Percentiles rank a stretch among this genome's conserved stretches.
phyloP scores from a whole-genome alignment of 1,140 invertebrate species.

The Pollicipes pollicipes region DNA sequence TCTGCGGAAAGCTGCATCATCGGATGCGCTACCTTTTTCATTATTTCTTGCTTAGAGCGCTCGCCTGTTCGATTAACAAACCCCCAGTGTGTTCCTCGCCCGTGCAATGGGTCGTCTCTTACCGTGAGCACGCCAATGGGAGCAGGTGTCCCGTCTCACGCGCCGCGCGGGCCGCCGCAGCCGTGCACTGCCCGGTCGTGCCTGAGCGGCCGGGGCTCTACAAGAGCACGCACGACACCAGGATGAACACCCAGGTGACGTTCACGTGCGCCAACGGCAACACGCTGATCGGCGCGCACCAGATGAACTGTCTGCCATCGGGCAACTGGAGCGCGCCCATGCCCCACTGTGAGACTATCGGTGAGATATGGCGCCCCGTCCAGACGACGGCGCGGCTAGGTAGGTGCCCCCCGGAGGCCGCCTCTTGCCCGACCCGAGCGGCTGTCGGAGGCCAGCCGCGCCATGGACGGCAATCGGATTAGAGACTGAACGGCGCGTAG shows the following conservation, averaged over 20 bases:
- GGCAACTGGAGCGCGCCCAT: conserved; percentile 64
- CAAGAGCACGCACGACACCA: conserved; percentile 45
- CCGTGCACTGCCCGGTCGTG: conserved; percentile 48
- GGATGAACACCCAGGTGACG: conserved; percentile 48
- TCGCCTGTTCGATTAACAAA: too few relatives aligned
- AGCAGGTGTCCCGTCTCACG: too few relatives aligned
- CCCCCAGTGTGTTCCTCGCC: too few relatives aligned
- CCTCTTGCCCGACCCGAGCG: too few relatives aligned
- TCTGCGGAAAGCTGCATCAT: too few relatives aligned
- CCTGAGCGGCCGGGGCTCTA: conserved; percentile 46
- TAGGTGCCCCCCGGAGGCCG: conserved; percentile 10
- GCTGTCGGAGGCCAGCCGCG: too few relatives aligned
- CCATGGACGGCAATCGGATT: too few relatives aligned
- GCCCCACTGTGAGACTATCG: conserved; percentile 49
- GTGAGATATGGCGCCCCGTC: conserved; percentile 17
- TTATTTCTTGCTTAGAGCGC: too few relatives aligned
- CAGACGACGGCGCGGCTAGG: conserved; percentile 10
- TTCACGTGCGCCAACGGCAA: conserved; percentile 69
- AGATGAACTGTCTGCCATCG: conserved; percentile 52
- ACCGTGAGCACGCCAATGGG: too few relatives aligned
- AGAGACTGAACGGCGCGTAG: too few relatives aligned
- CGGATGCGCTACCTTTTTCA: too few relatives aligned
- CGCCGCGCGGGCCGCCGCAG: conserved; percentile 29
- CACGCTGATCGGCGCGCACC: conserved; percentile 49
- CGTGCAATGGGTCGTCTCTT: too few relatives aligned